Base-by-base conservation (phyloP, 1,140 invertebrate genomes). In the Calephelis virginiensis region DNA sequence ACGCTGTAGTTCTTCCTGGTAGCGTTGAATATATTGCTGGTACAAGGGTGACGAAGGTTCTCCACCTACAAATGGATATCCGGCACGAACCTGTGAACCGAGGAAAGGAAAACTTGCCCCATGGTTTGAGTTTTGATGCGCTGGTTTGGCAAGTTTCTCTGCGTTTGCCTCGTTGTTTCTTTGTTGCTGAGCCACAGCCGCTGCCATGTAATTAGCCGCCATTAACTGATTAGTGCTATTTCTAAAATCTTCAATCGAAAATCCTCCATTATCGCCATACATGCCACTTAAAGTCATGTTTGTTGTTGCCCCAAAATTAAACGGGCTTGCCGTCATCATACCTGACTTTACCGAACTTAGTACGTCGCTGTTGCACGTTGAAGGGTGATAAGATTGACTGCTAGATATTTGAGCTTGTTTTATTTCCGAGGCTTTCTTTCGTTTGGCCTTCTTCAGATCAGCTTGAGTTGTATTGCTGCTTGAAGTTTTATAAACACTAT, bases 271-370 rank as follows among this genome's bases (percentile, higher is more conserved):
- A 47, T 94, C 93, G 2, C 91, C 91, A 68, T 94, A 94, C 46
- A 93, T 70, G 9, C 91, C 86, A 4, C 90, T 73, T n/a, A 93
- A 78, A 3, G 90, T 84, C 67, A 94, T 89, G 56, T 92, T 91
- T 5, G 93, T 85, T 0, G 93, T 86, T 8, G 94, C 92, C 37
- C 94, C 94, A 78, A 95, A 95, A 75, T 95, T 95, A 68, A 95
- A 95, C 65, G 94, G 94, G 80, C 94, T 94, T 17, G 94, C 93
- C 0, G 94, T 93, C 61, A 95, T 94, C 72, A 94, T 93, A 70
- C 92, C 93, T 0, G 93, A 81, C 46, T 93, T 93, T 67, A 83
- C 85, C 0, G 86, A 83, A 0, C 81, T 79, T 38, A 89, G 64
- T 9, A 86, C 77, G 63, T 89, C 85, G 3, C 70, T 80, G 47